These are phyloP conservation scores for Cinclus cinclus DNA, from an alignment of 2,113 vertebrate genomes.

Conservation along the genomic window DNA sequence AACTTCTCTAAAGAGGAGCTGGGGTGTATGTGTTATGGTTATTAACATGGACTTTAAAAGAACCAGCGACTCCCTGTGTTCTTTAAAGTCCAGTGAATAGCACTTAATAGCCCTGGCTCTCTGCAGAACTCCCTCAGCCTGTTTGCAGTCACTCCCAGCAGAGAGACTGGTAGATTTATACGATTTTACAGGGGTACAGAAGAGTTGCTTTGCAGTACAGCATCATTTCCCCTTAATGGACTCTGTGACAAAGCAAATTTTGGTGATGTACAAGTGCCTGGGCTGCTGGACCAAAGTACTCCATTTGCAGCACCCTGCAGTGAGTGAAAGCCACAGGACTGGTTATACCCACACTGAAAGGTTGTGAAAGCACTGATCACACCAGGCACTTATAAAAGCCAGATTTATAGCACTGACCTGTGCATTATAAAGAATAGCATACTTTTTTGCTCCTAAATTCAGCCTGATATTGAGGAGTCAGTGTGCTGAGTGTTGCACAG, in stretches of 20 bases:
- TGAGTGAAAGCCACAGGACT: neutral
- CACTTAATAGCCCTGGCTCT: neutral
- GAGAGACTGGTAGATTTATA: neutral
- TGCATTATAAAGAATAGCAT: neutral
- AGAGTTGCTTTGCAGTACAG: neutral
- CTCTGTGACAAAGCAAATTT: conserved; percentile 36
- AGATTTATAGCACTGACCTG: neutral
- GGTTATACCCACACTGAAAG: neutral
- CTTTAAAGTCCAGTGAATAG: neutral
- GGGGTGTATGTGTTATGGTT: neutral
- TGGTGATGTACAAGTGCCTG: neutral
- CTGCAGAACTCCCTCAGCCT: neutral
- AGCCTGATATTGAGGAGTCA: neutral
- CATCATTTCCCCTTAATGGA: neutral
- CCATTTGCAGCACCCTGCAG: neutral
- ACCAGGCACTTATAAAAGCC: neutral
- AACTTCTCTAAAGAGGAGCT: neutral
- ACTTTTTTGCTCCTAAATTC: neutral
- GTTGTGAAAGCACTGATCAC: neutral
- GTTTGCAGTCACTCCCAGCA: neutral
- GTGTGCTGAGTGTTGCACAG: neutral
- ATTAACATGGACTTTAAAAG: neutral
- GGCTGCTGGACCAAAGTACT: neutral
- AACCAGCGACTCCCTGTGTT: neutral
- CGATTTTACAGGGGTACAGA: neutral